phyloP scores from a whole-genome alignment of 2,888 invertebrate genomes.

The Saturnia japonica region DNA sequence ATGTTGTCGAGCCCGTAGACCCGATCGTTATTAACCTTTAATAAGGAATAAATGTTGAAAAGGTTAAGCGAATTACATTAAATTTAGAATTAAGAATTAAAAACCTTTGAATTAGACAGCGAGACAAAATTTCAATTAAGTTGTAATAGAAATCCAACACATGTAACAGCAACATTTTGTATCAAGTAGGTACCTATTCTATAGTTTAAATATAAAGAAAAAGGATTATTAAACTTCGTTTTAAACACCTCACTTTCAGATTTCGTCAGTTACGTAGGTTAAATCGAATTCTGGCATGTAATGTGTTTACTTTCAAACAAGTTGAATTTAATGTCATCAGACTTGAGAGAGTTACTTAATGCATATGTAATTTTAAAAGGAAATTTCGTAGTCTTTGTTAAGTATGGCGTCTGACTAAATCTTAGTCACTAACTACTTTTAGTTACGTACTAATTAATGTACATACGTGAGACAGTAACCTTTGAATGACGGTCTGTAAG shows the following conservation, averaged over 20 bases:
- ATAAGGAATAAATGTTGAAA: too few relatives aligned
- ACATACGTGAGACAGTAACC: too few relatives aligned
- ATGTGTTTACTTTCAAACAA: constrained; percentile 3
- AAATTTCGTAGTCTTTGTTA: background rate
- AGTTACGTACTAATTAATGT: too few relatives aligned
- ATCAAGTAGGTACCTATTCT: background rate
- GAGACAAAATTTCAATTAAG: background rate
- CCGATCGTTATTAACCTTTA: too few relatives aligned
- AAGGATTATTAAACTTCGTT: background rate
- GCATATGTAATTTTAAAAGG: constrained; percentile 8
- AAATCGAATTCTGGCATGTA: background rate
- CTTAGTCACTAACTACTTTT: too few relatives aligned
- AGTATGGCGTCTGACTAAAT: background rate
- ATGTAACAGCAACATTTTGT: background rate
- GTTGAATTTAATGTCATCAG: constrained; percentile 3
- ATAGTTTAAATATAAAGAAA: background rate
- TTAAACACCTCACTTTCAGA: background rate
- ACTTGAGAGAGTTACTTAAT: constrained; percentile 2
- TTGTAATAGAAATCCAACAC: background rate
- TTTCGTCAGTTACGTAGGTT: constrained; percentile 2
- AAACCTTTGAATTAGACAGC: too few relatives aligned
- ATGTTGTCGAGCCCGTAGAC: too few relatives aligned
- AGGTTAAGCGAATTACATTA: too few relatives aligned
- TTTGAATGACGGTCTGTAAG: too few relatives aligned
- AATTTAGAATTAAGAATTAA: too few relatives aligned